Evolutionary conservation across 2,888 invertebrate species (phyloP).

Genomic region (Gerris lacustris): DNA sequence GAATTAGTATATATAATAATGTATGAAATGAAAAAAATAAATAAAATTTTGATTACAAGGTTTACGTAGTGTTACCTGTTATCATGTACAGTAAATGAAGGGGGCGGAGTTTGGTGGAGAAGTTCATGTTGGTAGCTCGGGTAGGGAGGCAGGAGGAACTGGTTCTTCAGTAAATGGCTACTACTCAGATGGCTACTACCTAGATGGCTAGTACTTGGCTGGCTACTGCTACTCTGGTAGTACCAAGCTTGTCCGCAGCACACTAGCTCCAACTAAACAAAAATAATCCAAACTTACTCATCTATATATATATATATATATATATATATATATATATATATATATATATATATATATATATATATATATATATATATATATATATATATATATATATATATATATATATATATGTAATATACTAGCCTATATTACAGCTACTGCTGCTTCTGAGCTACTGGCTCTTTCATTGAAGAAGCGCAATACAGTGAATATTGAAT

Average conservation of each 20-base stretch:
- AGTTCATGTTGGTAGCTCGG: neutral
- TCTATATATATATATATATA: neutral
- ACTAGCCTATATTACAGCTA: neutral
- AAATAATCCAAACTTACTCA: neutral
- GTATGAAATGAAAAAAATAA: too few species aligned
- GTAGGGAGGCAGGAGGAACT: neutral
- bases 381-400: constrained; percentile 8
- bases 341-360: constrained; percentile 6
- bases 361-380: constrained; percentile 8
- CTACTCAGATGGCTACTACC: neutral
- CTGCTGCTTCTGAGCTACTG: too few species aligned
- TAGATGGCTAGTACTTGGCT: too few species aligned
- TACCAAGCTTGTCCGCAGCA: neutral
- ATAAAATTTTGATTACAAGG: too few species aligned
- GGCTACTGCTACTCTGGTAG: neutral
- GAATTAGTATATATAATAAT: too few species aligned
- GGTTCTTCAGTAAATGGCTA: neutral
- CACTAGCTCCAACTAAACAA: neutral
- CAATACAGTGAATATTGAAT: too few species aligned
- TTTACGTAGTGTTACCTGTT: neutral
- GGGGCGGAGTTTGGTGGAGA: neutral
- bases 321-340: neutral
- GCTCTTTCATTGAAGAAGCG: too few species aligned
- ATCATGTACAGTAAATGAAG: neutral
- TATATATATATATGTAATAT: constrained; percentile 33